Percentiles rank a stretch among this genome's conserved stretches.
Evolutionary conservation across 2,797 vertebrate species (phyloP).

Genomic region (Rhinatrema bivittatum): DNA sequence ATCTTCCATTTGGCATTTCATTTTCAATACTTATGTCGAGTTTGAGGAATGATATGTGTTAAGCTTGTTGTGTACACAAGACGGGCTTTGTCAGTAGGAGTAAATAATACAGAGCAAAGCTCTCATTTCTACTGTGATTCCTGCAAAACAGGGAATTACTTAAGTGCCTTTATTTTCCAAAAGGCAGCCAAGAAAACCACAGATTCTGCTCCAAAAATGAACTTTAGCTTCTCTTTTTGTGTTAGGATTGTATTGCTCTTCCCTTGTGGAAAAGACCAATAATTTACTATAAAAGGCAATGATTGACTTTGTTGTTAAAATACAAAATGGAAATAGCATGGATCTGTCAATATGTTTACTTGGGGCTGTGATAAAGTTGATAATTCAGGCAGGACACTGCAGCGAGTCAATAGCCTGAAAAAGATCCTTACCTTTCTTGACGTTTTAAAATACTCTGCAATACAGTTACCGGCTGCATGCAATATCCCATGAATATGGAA

Average conservation of each 20-base stretch:
- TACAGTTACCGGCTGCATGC: too few species aligned
- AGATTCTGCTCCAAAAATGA: neutral
- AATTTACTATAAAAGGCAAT: too few species aligned
- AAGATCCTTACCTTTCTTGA: neutral
- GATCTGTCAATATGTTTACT: neutral
- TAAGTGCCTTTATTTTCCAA: neutral
- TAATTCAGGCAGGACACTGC: too few species aligned
- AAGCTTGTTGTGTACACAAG: neutral
- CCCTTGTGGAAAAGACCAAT: too few species aligned
- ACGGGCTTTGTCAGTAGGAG: neutral
- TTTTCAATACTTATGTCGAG: neutral
- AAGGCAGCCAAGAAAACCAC: neutral
- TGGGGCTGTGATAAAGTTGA: neutral
- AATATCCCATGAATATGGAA: too few species aligned
- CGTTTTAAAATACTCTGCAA: neutral
- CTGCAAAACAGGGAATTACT: neutral
- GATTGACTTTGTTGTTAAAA: too few species aligned
- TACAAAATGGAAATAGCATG: too few species aligned
- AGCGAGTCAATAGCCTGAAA: neutral
- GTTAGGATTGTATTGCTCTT: too few species aligned
- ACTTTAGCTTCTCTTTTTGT: neutral
- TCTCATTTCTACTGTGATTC: too few species aligned
- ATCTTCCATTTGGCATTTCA: neutral
- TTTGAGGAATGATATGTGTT: neutral
- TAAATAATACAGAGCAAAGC: neutral